Evolutionary conservation across 92 coral and sea anemone genomes (phyloP), one percentile per base, ranked within the genome.

Genomic region (Isaurus tuberculatus): DNA sequence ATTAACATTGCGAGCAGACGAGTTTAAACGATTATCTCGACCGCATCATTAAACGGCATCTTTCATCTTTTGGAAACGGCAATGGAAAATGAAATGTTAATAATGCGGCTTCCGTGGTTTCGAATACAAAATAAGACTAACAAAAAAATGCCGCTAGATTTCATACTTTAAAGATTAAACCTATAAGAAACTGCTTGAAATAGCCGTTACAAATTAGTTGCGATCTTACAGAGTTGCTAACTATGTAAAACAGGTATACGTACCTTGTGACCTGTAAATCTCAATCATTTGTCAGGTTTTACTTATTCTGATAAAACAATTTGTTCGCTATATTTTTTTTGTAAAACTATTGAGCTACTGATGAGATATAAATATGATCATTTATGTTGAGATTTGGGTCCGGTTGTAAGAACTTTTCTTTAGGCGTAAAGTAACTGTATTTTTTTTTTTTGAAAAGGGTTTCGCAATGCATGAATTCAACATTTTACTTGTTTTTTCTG

Each of bases 101-200:
- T 77, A 60, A 19, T 58, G 82, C 64, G 82, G 82, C 82, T 77
- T 77, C 67, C 31, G 82, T 58, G 82, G 82, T 77, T 58, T 36
- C 57, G 14, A 58, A 43, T 51, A 57, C 48, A 42, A 77, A 25
- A 53, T 14, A 60, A 57, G 82, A 75, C n/a, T n/a, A n/a, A 77
- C 51, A 55, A 5, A 19, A 15, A 77, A 32, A n/a, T 77, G 70
- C 82, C 82, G 70, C 82, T 48, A 77, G 31, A 77, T 20, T 16
- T 60, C 49, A 55, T 58, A 58, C 30, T 16, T 63, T 19, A 77
- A 17, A 22, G 49, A 40, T 6, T 55, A 34, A 77, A 60, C 15
- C 68, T 58, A 22, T 49, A 28, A 22, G 22, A 23, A 65, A 20
- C 43, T 60, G 42, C 13, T 15, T 27, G 69, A 9, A 63, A 11